A percentile compares a stretch with the other conserved stretches of the same genome.
These are phyloP conservation scores for Zaprionus ornatus DNA, from an alignment of 1,140 invertebrate genomes.

Conservation along the genomic window DNA sequence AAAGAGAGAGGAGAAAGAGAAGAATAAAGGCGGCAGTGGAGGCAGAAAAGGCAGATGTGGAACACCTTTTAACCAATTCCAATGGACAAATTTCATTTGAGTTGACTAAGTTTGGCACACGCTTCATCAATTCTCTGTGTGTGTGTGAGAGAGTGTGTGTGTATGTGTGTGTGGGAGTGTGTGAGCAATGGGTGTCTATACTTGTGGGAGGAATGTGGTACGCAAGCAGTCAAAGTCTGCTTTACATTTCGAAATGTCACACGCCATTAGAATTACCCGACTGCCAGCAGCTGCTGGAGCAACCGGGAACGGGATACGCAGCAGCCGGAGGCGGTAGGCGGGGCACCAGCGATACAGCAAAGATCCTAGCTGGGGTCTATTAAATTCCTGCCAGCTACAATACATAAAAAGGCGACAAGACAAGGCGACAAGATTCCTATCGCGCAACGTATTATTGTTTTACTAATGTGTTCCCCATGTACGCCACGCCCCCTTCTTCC, in stretches of 20 bases:
- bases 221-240: constrained; percentile 13
- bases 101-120: constrained; percentile 20
- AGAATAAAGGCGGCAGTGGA: not conserved
- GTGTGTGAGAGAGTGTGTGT: not conserved
- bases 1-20: not conserved
- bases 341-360: not conserved
- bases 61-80: constrained; percentile 44
- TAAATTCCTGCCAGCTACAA: constrained; percentile 38
- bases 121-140: constrained; percentile 21
- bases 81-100: constrained; percentile 37
- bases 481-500: not conserved
- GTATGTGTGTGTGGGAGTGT: not conserved
- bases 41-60: not conserved
- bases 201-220: constrained; percentile 7
- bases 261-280: constrained; percentile 27
- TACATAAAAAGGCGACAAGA: constrained; percentile 23
- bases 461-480: constrained; percentile 34
- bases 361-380: constrained; percentile 19
- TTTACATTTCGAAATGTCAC: constrained; percentile 42
- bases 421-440: constrained; percentile 46
- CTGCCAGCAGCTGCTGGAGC: constrained; percentile 16
- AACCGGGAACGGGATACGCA: not conserved
- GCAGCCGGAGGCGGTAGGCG: not conserved
- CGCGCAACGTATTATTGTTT: constrained; percentile 48
- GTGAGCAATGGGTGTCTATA: not conserved